Evolutionary conservation across 2,888 invertebrate species (phyloP).

Genomic region (Ptilodon capucinus): DNA sequence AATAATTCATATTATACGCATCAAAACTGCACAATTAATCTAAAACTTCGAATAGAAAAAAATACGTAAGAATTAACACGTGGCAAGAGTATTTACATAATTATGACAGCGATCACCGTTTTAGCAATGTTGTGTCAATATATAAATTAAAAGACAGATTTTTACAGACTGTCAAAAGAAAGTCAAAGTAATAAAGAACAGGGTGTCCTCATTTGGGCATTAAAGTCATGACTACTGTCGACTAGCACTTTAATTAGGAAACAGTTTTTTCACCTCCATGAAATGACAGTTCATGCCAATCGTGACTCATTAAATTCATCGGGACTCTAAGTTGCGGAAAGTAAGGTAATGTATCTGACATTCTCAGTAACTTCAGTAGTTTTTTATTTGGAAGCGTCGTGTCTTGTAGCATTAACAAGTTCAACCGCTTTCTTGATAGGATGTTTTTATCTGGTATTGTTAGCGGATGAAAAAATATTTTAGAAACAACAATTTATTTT

Average conservation of each 20-base stretch:
- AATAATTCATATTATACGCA: too few species aligned
- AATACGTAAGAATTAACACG: too few species aligned
- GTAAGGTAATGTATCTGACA: conserved; percentile 63
- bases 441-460: not conserved
- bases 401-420: not conserved
- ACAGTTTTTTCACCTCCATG: conserved; percentile 32
- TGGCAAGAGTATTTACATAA: too few species aligned
- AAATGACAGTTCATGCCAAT: conserved; percentile 34
- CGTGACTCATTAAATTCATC: conserved; percentile 45
- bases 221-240: conserved; percentile 27
- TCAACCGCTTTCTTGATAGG: not conserved
- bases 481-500: not conserved
- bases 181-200: too few species aligned
- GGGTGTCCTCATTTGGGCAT: conserved; percentile 14
- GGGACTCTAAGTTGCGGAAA: conserved; percentile 27
- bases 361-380: conserved; percentile 37
- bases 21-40: too few species aligned
- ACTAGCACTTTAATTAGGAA: conserved; percentile 22
- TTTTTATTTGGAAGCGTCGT: not conserved
- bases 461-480: not conserved
- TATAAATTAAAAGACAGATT: too few species aligned
- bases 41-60: too few species aligned
- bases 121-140: too few species aligned
- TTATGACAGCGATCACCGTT: too few species aligned
- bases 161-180: too few species aligned